Evolutionary conservation across 2,797 vertebrate species (phyloP).

Genomic region (Sebastiscus albofasciatus): DNA sequence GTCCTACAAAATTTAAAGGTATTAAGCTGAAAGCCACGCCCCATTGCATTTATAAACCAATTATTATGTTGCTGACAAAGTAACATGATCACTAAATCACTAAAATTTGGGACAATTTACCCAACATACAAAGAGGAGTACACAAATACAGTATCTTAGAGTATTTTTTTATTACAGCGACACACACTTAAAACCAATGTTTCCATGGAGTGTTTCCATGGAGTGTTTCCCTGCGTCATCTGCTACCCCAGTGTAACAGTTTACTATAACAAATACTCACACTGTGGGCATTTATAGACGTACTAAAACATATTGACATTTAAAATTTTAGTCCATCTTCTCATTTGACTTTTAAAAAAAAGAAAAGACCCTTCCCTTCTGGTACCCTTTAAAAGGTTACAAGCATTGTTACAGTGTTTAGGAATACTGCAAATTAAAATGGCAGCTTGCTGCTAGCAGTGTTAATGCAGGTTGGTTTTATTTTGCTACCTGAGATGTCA

Average conservation of each 20-base stretch:
- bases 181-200: conserved; percentile 21
- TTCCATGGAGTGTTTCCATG: conserved; percentile 14
- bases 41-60: not conserved
- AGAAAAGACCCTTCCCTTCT: not conserved
- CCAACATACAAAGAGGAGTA: conserved; percentile 1
- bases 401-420: not conserved
- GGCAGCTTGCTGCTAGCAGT: not conserved
- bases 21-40: not conserved
- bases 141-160: not conserved
- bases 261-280: conserved; percentile 12
- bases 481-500: not conserved
- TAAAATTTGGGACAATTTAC: not conserved
- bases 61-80: not conserved
- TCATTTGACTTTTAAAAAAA: not conserved
- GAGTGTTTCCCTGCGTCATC: not conserved
- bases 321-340: not conserved
- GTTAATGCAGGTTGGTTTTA: not conserved
- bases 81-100: not conserved
- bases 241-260: conserved; percentile 52
- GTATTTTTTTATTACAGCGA: conserved; percentile 50
- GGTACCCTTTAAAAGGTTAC: not conserved
- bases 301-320: conserved; percentile 5
- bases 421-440: not conserved
- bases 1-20: not conserved
- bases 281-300: not conserved